Evolutionary conservation across 92 coral and sea anemone species (phyloP).

Genomic region (Porites lobata): DNA sequence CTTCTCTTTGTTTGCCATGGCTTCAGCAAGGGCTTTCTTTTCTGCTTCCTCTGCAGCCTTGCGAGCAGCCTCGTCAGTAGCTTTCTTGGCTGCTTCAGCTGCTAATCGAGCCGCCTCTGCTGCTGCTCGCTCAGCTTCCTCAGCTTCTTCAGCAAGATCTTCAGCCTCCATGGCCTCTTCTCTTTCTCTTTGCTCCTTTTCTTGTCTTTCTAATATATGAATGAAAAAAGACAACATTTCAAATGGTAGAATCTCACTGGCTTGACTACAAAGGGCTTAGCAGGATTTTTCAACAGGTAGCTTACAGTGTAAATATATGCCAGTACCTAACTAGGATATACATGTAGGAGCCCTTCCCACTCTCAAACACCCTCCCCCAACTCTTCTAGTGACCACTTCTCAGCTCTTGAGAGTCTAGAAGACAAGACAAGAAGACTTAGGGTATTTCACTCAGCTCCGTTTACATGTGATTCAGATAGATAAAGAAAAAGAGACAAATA

Average conservation of each 20-base stretch:
- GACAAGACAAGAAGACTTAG: too few relatives aligned
- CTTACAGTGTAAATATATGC: too few relatives aligned
- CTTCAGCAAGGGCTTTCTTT: conserved; percentile 98
- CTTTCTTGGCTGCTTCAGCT: conserved; percentile 92
- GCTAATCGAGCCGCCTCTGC: conserved; percentile 94
- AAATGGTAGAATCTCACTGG: neutral
- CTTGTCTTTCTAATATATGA: conserved; percentile 74
- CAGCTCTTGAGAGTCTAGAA: too few relatives aligned
- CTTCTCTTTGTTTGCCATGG: conserved; percentile 95
- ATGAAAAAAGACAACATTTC: neutral
- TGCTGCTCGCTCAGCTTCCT: conserved; percentile 96
- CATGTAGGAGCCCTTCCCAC: too few relatives aligned
- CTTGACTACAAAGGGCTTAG: too few relatives aligned
- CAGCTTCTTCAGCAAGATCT: conserved; percentile 96
- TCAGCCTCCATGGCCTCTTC: conserved; percentile 99
- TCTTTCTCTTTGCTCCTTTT: conserved; percentile 81
- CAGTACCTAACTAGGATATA: too few relatives aligned
- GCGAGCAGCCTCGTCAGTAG: conserved; percentile 91
- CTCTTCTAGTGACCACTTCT: too few relatives aligned
- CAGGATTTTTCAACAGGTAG: too few relatives aligned
- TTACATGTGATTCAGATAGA: too few relatives aligned
- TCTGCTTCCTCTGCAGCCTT: conserved; percentile 97
- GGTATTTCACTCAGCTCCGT: too few relatives aligned
- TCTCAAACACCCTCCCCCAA: too few relatives aligned
- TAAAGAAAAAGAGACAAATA: too few relatives aligned